Evolutionary conservation across 1,140 invertebrate species (phyloP).

Genomic region (Goniozus legneri): DNA sequence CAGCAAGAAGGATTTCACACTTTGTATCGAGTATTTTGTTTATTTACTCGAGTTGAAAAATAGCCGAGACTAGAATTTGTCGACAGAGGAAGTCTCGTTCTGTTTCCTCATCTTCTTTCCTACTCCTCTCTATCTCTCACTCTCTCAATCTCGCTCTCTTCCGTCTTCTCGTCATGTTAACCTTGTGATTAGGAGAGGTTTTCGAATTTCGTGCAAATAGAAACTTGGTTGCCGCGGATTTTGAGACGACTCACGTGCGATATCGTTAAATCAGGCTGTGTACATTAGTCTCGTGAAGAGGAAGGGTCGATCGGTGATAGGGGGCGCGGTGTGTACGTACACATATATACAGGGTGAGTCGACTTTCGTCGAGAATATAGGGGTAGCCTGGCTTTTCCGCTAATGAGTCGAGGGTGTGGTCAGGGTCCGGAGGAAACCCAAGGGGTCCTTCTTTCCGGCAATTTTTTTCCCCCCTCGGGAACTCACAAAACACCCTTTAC

Average conservation of each 20-base stretch:
- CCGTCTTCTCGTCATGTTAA: too few species aligned
- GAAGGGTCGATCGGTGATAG: too few species aligned
- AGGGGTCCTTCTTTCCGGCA: neutral
- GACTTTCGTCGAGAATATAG: conserved; percentile 10
- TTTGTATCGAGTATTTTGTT: too few species aligned
- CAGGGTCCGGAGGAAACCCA: conserved; percentile 4
- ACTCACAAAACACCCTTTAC: too few species aligned
- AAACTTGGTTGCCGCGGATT: conserved; percentile 22
- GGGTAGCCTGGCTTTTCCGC: conserved; percentile 18
- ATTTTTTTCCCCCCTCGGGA: too few species aligned
- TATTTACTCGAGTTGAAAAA: too few species aligned
- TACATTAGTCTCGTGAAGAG: too few species aligned
- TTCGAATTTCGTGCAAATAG: conserved; percentile 19
- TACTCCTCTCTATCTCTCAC: neutral
- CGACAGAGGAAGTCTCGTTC: neutral
- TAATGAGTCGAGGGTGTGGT: conserved; percentile 25
- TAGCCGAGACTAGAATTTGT: too few species aligned
- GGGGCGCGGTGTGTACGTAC: too few species aligned
- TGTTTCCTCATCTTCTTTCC: conserved; percentile 6
- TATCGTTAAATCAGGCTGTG: conserved; percentile 22
- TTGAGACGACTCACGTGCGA: conserved; percentile 7
- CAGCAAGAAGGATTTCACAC: too few species aligned
- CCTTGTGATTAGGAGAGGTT: conserved; percentile 5
- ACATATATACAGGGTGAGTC: conserved; percentile 3
- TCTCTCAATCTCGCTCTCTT: neutral